These are phyloP conservation scores for Vimba vimba DNA, from an alignment of 2,113 vertebrate genomes.

Conservation along the genomic window DNA sequence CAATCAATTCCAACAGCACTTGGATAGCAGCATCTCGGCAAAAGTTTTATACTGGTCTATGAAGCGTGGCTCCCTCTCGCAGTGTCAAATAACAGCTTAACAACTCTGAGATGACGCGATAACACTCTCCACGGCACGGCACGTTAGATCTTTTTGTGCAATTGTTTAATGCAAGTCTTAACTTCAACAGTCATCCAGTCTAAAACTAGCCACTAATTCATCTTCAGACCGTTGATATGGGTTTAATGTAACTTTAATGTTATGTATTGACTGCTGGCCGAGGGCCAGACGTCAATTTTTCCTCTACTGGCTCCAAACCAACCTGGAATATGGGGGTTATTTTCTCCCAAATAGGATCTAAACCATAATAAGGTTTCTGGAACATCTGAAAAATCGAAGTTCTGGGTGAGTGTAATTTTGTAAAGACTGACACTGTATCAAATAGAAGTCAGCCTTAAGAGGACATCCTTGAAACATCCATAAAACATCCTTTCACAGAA, in stretches of 20 bases:
- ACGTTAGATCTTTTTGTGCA: not conserved
- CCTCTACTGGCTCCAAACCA: not conserved
- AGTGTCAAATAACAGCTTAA: constrained; percentile 3
- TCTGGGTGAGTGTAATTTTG: not conserved
- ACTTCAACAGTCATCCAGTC: not conserved
- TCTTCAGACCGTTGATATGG: not conserved
- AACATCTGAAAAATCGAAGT: constrained; percentile 8
- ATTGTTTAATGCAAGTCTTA: not conserved
- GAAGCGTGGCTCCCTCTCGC: not conserved
- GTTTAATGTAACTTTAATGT: constrained; percentile 33
- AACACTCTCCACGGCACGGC: not conserved
- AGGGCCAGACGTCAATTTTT: not conserved
- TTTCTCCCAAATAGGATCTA: not conserved
- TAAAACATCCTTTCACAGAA: not conserved
- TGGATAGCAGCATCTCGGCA: constrained; percentile 10
- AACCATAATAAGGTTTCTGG: not conserved
- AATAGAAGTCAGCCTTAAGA: not conserved
- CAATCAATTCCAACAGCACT: constrained; percentile 36
- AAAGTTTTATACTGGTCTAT: constrained; percentile 10
- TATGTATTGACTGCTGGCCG: constrained; percentile 10
- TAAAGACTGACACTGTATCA: not conserved
- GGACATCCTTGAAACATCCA: constrained; percentile 16
- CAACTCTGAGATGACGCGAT: not conserved
- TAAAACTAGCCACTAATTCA: constrained; percentile 6
- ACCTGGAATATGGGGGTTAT: not conserved